Evolutionary conservation across 1,140 invertebrate genomes (phyloP).

Genomic region (Agrilus planipennis): DNA sequence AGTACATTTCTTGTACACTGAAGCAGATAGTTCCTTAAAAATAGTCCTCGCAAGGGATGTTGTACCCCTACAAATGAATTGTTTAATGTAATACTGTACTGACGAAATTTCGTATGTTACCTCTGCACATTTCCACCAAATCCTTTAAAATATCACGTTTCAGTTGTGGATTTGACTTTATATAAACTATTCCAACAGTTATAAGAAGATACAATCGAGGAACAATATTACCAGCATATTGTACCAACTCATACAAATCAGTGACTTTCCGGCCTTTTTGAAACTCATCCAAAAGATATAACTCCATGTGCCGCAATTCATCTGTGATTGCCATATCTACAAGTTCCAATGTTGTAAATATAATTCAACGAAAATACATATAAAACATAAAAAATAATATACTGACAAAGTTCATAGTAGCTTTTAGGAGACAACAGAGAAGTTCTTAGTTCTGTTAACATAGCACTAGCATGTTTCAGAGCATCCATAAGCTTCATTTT

Average conservation of each 20-base stretch:
- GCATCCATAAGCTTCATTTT: constrained; percentile 96
- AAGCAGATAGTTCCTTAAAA: constrained; percentile 85
- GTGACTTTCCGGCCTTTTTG: constrained; percentile 86
- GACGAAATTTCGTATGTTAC: constrained; percentile 26
- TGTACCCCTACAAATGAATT: constrained; percentile 58
- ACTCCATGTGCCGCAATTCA: constrained; percentile 89
- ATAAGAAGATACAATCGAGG: constrained; percentile 94
- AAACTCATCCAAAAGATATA: constrained; percentile 94
- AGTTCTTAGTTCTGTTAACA: constrained; percentile 90
- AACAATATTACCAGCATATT: constrained; percentile 98
- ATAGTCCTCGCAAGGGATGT: constrained; percentile 91
- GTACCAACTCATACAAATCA: constrained; percentile 94
- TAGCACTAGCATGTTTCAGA: constrained; percentile 92
- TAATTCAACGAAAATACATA: constrained; percentile 1
- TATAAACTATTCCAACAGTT: constrained; percentile 96
- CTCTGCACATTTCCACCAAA: constrained; percentile 98
- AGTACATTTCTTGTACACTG: constrained; percentile 89
- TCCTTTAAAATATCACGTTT: constrained; percentile 89
- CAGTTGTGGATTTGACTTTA: constrained; percentile 88
- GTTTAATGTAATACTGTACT: not conserved
- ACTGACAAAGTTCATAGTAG: constrained; percentile 93
- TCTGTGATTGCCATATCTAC: constrained; percentile 97
- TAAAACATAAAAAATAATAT: constrained; percentile 1
- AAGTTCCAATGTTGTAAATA: constrained; percentile 16
- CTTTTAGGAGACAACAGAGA: constrained; percentile 92